Conservation (phyloP, 2,797 vertebrate species). For the Sebastes ruberrimus region DNA sequence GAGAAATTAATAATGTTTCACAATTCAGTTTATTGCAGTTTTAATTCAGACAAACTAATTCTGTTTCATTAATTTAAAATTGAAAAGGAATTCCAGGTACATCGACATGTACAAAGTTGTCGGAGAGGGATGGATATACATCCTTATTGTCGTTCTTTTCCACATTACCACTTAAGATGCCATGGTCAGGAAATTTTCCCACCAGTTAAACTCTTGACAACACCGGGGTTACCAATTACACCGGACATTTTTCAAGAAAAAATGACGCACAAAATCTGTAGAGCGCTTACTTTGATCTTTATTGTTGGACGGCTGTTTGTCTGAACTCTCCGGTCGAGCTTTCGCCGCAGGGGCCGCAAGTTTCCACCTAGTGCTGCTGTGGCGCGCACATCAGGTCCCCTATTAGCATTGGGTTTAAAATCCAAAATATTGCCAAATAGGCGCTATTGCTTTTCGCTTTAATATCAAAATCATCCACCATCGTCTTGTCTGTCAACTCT, state of each 20-base stretch:
- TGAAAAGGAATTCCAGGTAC: not conserved
- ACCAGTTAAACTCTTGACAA: too few species aligned
- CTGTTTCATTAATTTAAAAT: not conserved
- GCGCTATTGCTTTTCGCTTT: too few species aligned
- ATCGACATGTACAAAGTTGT: not conserved
- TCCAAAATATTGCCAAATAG: too few species aligned
- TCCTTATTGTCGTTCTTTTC: not conserved
- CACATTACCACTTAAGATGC: not conserved
- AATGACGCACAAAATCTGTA: too few species aligned
- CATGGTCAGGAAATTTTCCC: too few species aligned
- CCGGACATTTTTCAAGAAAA: not conserved
- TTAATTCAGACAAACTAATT: not conserved
- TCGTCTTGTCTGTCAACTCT: too few species aligned
- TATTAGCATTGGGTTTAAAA: too few species aligned
- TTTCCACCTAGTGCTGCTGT: not conserved
- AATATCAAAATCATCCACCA: too few species aligned
- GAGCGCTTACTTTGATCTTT: not conserved
- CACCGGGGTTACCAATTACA: not conserved
- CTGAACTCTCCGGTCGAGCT: not conserved
- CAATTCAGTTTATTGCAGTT: not conserved
- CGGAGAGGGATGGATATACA: not conserved
- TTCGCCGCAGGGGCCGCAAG: not conserved
- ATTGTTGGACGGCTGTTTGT: not conserved
- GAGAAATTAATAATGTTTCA: not conserved
- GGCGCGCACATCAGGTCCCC: not conserved